Conservation (phyloP, 2,888 invertebrate genomes). For the Himalopsyche anomala region DNA sequence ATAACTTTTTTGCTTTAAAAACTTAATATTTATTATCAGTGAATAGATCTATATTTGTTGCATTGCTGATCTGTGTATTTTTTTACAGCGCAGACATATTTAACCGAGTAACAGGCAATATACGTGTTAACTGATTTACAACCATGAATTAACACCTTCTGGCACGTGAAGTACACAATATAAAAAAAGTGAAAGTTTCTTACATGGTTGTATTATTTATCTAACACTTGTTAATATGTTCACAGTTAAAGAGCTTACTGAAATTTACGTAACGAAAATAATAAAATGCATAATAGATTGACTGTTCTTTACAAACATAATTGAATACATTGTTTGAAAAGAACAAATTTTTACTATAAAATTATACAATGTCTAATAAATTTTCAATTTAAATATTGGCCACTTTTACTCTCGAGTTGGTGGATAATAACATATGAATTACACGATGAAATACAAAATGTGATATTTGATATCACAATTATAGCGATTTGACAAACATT, state of each 20-base stretch:
- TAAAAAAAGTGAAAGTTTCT: slow-evolving; percentile 7
- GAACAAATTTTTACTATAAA: background rate
- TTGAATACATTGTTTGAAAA: background rate
- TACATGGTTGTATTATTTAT: background rate
- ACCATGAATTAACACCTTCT: background rate
- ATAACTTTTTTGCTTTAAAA: too few relatives aligned
- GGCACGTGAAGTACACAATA: background rate
- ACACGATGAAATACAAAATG: too few relatives aligned
- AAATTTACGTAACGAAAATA: background rate
- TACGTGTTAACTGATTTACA: slow-evolving; percentile 23
- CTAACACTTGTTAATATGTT: background rate
- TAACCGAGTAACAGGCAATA: background rate
- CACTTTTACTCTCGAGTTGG: too few relatives aligned
- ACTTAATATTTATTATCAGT: too few relatives aligned
- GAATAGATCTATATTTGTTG: too few relatives aligned
- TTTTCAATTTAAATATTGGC: too few relatives aligned
- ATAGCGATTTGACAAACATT: too few relatives aligned
- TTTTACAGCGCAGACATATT: too few relatives aligned
- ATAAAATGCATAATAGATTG: background rate
- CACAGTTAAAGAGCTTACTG: background rate
- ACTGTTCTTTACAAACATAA: background rate
- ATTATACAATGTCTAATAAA: too few relatives aligned
- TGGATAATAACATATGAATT: too few relatives aligned
- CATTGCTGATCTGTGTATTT: too few relatives aligned
- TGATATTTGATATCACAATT: too few relatives aligned